Base-by-base conservation (phyloP, 2,797 vertebrate species). In the Micrastur ruficollis region DNA sequence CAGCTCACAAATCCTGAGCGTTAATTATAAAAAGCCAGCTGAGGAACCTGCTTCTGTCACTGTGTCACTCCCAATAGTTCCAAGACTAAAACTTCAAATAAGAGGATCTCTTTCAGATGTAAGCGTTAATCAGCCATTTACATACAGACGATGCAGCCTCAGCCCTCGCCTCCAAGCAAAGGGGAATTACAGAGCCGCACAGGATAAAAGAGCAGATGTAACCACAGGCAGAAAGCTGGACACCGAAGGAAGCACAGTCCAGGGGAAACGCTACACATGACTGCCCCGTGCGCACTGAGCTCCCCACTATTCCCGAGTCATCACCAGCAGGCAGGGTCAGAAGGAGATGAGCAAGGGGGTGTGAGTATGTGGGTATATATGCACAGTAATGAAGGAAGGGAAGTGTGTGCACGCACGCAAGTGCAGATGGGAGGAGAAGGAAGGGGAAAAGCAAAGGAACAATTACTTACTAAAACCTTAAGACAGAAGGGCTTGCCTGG, bases 281-380 rank as follows among this genome's bases (percentile, higher is more conserved):
- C 29, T 53, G 42, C 23, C 52, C 25, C 0, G 1, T 8, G 36
- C 8, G 4, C 23, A 11, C 21, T 0, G 3, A 21, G 44, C 8
- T 50, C 26, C 56, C 19, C 20, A 27, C 47, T n/a, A 12, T 5
- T n/a, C 40, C 52, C 17, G 11, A 27, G 31, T 8, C 42, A 31
- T 4, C 34, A 47, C n/a, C 42, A 49, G 66, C 44, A 32, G 52
- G 40, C 25, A 56, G 32, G 34, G 17, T 2, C 4, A 2, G 34
- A 22, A n/a, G 53, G 36, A 42, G 61, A 47, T 1, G 5, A 31
- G 40, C 2, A 3, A n/a, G 6, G 27, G 38, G 11, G 7, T 4
- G 12, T 7, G 17, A 5, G 13, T 23, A 15, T 27, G 8, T 11
- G 5, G 15, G 22, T 16, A 36, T 15, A 12, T 2, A 14, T 5